Evolutionary conservation across 1,140 invertebrate species (phyloP).

Genomic region (Microvelia longipes): DNA sequence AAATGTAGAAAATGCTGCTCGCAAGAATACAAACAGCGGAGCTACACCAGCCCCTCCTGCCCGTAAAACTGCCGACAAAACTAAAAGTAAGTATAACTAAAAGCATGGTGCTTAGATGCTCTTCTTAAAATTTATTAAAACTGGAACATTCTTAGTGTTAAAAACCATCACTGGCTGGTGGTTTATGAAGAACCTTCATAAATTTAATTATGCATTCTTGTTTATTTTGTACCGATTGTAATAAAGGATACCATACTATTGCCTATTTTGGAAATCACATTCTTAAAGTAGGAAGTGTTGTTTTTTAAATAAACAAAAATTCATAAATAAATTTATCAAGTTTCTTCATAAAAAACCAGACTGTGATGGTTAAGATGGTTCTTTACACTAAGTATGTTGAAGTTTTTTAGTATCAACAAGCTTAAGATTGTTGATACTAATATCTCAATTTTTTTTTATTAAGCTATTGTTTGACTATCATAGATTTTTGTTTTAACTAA

Average conservation of each 20-base stretch:
- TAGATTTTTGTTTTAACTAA: no score
- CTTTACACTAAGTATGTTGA: no score
- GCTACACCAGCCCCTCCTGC: background rate
- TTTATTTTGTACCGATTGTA: background rate
- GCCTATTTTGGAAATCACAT: background rate
- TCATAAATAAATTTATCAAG: background rate
- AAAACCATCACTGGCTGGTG: background rate
- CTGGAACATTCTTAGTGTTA: background rate
- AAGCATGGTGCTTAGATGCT: background rate
- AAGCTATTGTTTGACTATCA: no score
- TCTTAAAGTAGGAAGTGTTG: no score
- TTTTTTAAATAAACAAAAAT: no score
- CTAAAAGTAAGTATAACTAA: slow-evolving; percentile 15
- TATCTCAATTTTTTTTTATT: no score
- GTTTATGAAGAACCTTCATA: background rate
- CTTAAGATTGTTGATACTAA: no score
- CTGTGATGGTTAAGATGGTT: no score
- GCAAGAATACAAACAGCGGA: background rate
- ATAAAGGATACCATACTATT: background rate
- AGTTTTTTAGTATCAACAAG: no score
- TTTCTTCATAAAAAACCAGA: no score
- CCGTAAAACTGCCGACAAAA: slow-evolving; percentile 12
- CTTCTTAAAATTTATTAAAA: background rate
- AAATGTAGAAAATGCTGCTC: background rate
- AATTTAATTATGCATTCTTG: background rate